Percentiles rank a stretch among this genome's conserved stretches.
Evolutionary conservation across 2,888 invertebrate species (phyloP).

Genomic region (Ypsolopha scabrella): DNA sequence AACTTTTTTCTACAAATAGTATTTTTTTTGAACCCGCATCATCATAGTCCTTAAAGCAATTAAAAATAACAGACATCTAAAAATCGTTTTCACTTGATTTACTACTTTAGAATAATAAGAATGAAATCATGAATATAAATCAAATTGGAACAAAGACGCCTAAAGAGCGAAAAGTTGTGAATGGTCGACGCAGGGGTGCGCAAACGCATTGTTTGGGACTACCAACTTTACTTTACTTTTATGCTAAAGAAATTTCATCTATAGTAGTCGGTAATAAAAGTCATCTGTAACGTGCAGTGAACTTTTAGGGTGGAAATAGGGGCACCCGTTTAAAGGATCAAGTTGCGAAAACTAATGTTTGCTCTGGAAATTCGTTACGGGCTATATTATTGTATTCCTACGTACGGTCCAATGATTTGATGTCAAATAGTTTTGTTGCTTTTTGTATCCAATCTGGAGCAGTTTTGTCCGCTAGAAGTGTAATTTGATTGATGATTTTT

Average conservation of each 20-base stretch:
- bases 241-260: constrained; percentile 13
- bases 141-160: constrained; percentile 61
- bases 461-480: neutral
- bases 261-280: constrained; percentile 13
- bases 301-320: constrained; percentile 20
- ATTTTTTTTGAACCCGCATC: neutral
- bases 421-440: constrained; percentile 27
- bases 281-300: neutral
- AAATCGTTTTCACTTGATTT: constrained; percentile 41
- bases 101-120: constrained; percentile 54
- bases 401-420: constrained; percentile 42
- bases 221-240: constrained; percentile 11
- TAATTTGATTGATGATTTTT: neutral
- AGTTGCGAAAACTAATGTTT: constrained; percentile 62
- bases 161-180: constrained; percentile 69
- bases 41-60: neutral
- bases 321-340: constrained; percentile 52
- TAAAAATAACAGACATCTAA: neutral
- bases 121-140: constrained; percentile 66
- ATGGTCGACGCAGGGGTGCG: constrained; percentile 56
- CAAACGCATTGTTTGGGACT: constrained; percentile 37
- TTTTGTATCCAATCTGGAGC: neutral
- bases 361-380: constrained; percentile 67
- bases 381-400: constrained; percentile 40
- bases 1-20: neutral